Base-by-base conservation (phyloP, 2,797 vertebrate genomes). In the Ispidina lecontei region DNA sequence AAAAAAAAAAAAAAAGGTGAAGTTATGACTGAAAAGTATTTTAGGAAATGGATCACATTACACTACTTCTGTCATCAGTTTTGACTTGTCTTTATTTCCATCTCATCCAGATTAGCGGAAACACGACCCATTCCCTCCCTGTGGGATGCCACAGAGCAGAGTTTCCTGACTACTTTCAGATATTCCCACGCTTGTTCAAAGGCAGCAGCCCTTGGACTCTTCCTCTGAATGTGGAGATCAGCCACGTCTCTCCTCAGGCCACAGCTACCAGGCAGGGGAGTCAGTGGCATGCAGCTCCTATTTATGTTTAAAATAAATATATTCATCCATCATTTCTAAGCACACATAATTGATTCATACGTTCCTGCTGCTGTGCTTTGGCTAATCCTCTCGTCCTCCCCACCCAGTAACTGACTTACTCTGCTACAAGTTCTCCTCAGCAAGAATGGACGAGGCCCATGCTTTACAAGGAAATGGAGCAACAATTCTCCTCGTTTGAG, bases 381-480 rank as follows among this genome's bases (percentile, higher is more conserved):
- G 33, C 76, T 83, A 29, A 80, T 83, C 63, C 65, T 87, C 41
- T 55, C 68, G 49, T 90, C 33, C 69, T 85, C 73, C 67, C 64
- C 49, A 84, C 23, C 47, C 19, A 5, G 60, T 80, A 70, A 93
- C 75, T 56, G 74, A 95, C 72, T 96, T 60, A 93, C 65, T 81
- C 71, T 77, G 72, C 86, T 90, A 77, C 43, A 84, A 87, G 60
- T 52, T 83, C 70, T 90, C 78, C 55, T 80, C 3, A 25, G 82
- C 35, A 29, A 89, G 96, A 96, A 89, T 0, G 4, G 1, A 9
- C 19, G 83, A 68, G 71, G 69, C 59, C 54, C 77, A 62, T 0
- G 7, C 87, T 96, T 97, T 95, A 47, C 56, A 96, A 94, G 91
- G 77, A 97, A 94, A 93, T 18, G 39, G 62, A 96, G 64, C 52